A percentile compares a stretch with the other conserved stretches of the same genome.
These are phyloP conservation scores for Antheraea pernyi DNA, from an alignment of 1,140 invertebrate species.

Conservation along the genomic window DNA sequence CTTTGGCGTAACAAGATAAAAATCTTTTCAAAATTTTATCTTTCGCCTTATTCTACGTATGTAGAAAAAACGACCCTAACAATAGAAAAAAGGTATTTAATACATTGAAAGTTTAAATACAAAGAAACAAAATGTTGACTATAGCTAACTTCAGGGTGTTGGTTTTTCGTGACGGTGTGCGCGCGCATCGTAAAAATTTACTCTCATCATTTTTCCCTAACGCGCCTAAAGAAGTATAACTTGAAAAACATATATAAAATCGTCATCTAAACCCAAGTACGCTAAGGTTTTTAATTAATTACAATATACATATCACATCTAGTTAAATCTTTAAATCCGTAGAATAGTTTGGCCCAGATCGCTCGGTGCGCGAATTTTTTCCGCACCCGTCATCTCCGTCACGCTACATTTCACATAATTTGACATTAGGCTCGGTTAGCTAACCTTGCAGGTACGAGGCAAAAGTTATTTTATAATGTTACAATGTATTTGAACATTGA, in stretches of 20 bases:
- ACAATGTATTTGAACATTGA: not conserved
- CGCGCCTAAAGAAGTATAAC: too few species aligned
- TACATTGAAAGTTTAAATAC: too few species aligned
- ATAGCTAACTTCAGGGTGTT: too few species aligned
- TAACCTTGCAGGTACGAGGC: constrained; percentile 4
- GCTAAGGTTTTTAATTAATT: not conserved
- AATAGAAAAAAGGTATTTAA: too few species aligned
- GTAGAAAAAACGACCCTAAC: too few species aligned
- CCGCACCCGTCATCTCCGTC: constrained; percentile 5
- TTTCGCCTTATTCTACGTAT: too few species aligned
- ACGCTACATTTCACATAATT: constrained; percentile 17
- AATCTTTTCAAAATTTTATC: too few species aligned
- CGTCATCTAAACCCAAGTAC: not conserved
- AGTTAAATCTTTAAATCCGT: constrained; percentile 7
- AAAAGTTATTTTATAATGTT: not conserved
- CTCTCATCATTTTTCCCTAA: too few species aligned
- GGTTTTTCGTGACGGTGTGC: too few species aligned
- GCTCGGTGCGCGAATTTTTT: not conserved
- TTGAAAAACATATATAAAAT: not conserved
- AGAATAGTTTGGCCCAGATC: constrained; percentile 16
- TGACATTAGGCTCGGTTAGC: constrained; percentile 16
- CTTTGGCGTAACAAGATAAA: too few species aligned
- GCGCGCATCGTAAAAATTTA: too few species aligned
- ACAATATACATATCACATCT: not conserved
- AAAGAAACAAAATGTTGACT: too few species aligned